These are phyloP conservation scores for Epistrophella euchroma DNA, from an alignment of 2,888 invertebrate genomes.

Conservation along the genomic window DNA sequence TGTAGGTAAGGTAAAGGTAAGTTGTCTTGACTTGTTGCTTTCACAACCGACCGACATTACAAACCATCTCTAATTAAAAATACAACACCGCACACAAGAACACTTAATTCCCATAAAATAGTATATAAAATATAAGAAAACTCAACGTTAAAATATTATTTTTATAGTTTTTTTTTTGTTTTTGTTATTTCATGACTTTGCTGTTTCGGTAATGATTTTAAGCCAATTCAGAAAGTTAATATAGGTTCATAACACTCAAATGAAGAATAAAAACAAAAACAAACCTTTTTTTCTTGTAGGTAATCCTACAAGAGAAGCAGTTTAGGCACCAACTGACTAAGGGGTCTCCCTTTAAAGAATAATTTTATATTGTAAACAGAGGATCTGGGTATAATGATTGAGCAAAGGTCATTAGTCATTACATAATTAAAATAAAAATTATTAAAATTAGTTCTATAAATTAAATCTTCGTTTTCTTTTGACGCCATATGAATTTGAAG, in stretches of 20 bases:
- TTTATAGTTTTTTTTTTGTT: constrained; percentile 4
- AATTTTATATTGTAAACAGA: too few relatives aligned
- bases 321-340: too few relatives aligned
- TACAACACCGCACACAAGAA: constrained; percentile 22
- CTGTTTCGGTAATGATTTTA: neutral
- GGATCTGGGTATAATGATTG: too few relatives aligned
- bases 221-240: constrained; percentile 2
- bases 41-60: constrained; percentile 5
- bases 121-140: neutral
- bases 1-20: neutral
- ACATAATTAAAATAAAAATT: too few relatives aligned
- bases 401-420: too few relatives aligned
- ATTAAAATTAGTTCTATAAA: too few relatives aligned
- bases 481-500: too few relatives aligned
- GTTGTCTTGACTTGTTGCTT: constrained; percentile 56
- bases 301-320: too few relatives aligned
- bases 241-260: neutral
- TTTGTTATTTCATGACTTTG: neutral
- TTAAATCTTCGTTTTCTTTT: too few relatives aligned
- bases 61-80: constrained; percentile 22
- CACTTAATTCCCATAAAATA: constrained; percentile 23
- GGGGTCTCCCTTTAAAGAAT: too few relatives aligned
- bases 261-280: neutral
- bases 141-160: neutral
- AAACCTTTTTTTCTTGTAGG: too few relatives aligned